Evolutionary conservation across 2,888 invertebrate species (phyloP).

Genomic region (Flexamia atlantica): DNA sequence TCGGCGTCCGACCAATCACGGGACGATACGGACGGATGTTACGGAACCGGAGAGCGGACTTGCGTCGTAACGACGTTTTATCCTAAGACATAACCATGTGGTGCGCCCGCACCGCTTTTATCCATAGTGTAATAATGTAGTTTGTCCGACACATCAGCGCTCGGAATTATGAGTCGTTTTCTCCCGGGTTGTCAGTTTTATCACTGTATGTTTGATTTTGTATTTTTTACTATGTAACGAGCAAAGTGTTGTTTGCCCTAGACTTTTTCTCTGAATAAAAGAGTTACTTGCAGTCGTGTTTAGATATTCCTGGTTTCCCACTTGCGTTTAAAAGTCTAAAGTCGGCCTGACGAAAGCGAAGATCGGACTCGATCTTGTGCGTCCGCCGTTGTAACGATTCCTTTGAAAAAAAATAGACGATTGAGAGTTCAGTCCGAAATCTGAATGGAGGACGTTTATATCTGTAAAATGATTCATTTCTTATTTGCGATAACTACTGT

Average conservation of each 20-base stretch:
- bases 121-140: not conserved
- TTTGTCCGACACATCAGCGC: not conserved
- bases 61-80: conserved; percentile 23
- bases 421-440: not conserved
- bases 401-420: not conserved
- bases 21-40: not conserved
- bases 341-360: not conserved
- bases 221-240: conserved; percentile 34
- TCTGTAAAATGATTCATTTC: not conserved
- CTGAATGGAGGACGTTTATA: not conserved
- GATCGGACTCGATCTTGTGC: conserved; percentile 11
- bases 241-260: conserved; percentile 32
- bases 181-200: not conserved
- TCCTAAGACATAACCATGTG: conserved; percentile 16
- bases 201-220: conserved; percentile 23
- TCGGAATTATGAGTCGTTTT: conserved; percentile 5
- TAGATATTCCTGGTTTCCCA: conserved; percentile 18
- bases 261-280: conserved; percentile 1
- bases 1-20: not conserved
- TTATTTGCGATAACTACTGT: not conserved
- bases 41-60: not conserved
- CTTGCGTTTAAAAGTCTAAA: too few species aligned
- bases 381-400: conserved; percentile 15
- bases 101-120: not conserved
- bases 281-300: not conserved